These are phyloP conservation scores for Catocala nupta DNA, from an alignment of 2,888 invertebrate genomes.

Conservation along the genomic window DNA sequence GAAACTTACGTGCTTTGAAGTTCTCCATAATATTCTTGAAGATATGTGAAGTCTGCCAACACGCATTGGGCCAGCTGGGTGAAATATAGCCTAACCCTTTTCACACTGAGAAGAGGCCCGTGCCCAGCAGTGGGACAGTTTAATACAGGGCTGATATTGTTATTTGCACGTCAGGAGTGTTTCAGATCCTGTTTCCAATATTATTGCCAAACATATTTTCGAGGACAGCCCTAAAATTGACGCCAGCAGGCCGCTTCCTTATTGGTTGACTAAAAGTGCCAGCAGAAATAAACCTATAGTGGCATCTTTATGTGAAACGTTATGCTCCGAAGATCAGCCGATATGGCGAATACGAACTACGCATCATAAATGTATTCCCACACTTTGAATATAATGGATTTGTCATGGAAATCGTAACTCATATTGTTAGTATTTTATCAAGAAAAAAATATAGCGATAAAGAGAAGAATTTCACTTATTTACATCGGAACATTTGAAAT, in stretches of 20 bases:
- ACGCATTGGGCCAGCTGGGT: too few relatives aligned
- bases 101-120: too few relatives aligned
- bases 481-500: slow-evolving; percentile 1
- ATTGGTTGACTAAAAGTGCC: slow-evolving; percentile 43
- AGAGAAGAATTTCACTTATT: slow-evolving; percentile 3
- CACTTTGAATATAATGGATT: slow-evolving; percentile 37
- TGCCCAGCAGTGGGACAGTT: too few relatives aligned
- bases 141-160: too few relatives aligned
- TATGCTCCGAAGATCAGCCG: slow-evolving; percentile 1
- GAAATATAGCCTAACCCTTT: too few relatives aligned
- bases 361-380: slow-evolving; percentile 41
- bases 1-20: too few relatives aligned
- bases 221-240: slow-evolving; percentile 6
- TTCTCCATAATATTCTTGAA: too few relatives aligned
- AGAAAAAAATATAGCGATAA: slow-evolving; percentile 1
- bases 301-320: slow-evolving; percentile 3
- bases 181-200: too few relatives aligned
- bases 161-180: too few relatives aligned
- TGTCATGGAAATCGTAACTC: slow-evolving; percentile 17
- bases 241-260: slow-evolving; percentile 36
- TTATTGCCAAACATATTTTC: not conserved
- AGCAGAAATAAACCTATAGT: slow-evolving; percentile 35
- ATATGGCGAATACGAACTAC: slow-evolving; percentile 16
- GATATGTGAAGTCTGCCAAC: too few relatives aligned
- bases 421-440: not conserved